Evolutionary conservation across 2,113 vertebrate species (phyloP).

Genomic region (Agelaius phoeniceus): DNA sequence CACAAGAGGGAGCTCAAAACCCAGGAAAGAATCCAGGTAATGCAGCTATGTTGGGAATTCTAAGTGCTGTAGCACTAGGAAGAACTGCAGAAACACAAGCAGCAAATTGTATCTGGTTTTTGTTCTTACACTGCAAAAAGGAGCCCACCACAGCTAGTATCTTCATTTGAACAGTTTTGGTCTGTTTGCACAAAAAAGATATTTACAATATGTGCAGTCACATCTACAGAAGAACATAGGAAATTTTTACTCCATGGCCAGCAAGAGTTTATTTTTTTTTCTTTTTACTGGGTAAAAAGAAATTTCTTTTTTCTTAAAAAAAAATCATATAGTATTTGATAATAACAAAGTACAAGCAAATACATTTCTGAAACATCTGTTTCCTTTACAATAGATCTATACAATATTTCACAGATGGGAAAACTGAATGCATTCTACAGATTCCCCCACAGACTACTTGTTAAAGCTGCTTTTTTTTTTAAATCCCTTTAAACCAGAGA

Average conservation of each 20-base stretch:
- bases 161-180: conserved; percentile 4
- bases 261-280: conserved; percentile 62
- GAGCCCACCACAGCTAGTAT: neutral
- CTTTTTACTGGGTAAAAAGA: conserved; percentile 62
- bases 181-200: conserved; percentile 20
- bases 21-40: neutral
- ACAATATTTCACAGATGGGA: conserved; percentile 65
- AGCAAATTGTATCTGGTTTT: neutral
- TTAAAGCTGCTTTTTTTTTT: conserved; percentile 50
- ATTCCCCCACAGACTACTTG: conserved; percentile 24
- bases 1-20: conserved; percentile 50
- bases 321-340: conserved; percentile 51
- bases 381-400: conserved; percentile 64
- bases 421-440: conserved; percentile 26
- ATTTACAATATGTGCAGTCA: conserved; percentile 69
- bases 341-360: conserved; percentile 69
- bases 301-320: neutral
- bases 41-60: neutral
- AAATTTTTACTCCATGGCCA: conserved; percentile 66
- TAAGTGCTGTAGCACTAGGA: neutral
- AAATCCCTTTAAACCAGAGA: conserved; percentile 36
- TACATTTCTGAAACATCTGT: conserved; percentile 63
- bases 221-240: conserved; percentile 61
- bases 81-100: conserved; percentile 4
- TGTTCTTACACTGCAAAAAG: conserved; percentile 15